These are phyloP conservation scores for Drosophila melanosoma DNA, from an alignment of 2,888 invertebrate species.

Conservation along the genomic window DNA sequence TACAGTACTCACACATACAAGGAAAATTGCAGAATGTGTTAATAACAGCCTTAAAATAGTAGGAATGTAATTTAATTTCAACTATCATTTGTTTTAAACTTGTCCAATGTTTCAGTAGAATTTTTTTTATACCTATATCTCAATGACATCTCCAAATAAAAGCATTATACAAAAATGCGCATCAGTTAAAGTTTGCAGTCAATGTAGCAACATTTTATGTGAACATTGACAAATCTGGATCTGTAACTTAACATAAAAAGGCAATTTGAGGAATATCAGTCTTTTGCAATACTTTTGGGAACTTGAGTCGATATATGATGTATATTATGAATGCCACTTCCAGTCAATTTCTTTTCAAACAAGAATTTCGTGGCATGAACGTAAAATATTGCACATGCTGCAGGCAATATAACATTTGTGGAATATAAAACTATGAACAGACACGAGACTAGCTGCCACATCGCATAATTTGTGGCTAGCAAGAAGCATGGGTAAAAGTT, in stretches of 20 bases:
- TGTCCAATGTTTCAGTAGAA: too few species aligned
- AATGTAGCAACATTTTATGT: background rate
- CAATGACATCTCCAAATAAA: background rate
- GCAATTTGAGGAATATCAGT: background rate
- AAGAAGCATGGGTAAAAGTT: background rate
- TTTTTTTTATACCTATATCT: background rate
- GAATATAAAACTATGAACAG: slow-evolving; percentile 24
- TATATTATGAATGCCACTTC: slow-evolving; percentile 27
- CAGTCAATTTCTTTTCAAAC: background rate
- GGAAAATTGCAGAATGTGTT: background rate
- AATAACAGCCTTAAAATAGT: background rate
- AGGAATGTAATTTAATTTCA: too few species aligned
- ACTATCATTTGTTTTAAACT: background rate
- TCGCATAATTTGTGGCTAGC: slow-evolving; percentile 29
- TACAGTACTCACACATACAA: background rate
- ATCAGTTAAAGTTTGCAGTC: background rate
- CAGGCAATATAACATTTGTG: background rate
- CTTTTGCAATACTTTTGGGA: background rate
- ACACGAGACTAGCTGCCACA: slow-evolving; percentile 41
- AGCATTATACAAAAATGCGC: background rate
- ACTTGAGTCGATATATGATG: background rate
- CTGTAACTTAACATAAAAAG: background rate
- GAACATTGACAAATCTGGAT: background rate
- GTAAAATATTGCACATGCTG: slow-evolving; percentile 52
- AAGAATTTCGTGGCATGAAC: slow-evolving; percentile 22